Base-by-base conservation (phyloP, 1,140 invertebrate species). In the Formica exsecta region DNA sequence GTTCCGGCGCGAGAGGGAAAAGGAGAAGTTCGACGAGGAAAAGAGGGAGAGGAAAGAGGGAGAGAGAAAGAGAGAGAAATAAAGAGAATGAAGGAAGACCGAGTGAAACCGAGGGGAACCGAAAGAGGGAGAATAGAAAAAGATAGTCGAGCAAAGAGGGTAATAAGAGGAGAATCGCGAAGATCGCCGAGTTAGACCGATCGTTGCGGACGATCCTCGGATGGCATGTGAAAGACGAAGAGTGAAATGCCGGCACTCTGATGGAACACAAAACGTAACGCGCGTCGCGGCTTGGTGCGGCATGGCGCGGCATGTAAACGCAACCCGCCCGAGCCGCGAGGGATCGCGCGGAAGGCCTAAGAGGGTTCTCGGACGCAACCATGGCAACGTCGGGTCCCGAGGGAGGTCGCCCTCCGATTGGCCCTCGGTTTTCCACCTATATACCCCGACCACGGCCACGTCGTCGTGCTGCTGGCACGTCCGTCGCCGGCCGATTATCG, bases 401-500 rank as follows among this genome's bases (percentile, higher is more conserved):
- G 94, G 93, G 94, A 95, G 93, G 90, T 92, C 90, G 93, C 92
- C 93, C 94, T 95, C 94, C 92, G 95, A 95, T 95, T 95, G 95
- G 94, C 93, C 79, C 92, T 87, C 93, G 93, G 92, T 94, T 95
- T 93, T 94, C 93, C 93, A 94, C 91, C 93, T 94, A 93, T 93
- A 93, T 90, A 83, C 38, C 79, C 88, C 74, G 88, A 57, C 86
- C 74, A 88, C 86, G 87, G 77, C 36, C 87, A 87, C 85, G 89
- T 76, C 68, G 79, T 70, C 68, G 79, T 70, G 85, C 79, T 68
- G 76, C 83, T 44, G 62, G 38, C 74, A 89, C 70, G 48, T 51
- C 48, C 22, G 75, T 75, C 71, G 77, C 57, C 66, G 68, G 66
- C 89, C 89, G 89, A 90, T 90, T 90, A 90, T 90, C 89, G 86